These are phyloP conservation scores for Phymastichus coffea DNA, from an alignment of 1,140 invertebrate species.

Conservation along the genomic window DNA sequence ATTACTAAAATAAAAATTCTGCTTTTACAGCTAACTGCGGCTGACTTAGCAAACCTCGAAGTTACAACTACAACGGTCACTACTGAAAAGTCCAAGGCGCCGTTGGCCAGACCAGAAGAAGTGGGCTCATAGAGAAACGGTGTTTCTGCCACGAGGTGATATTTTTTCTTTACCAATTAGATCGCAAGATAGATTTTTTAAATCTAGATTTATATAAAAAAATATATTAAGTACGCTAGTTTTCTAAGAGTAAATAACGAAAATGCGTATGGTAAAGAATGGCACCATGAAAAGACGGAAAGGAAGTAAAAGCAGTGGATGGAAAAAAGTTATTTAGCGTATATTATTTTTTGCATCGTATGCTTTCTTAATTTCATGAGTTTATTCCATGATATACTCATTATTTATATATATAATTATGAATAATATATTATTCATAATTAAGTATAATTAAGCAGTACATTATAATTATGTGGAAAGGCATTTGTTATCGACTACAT, in stretches of 20 bases:
- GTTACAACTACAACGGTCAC: conserved; percentile 55
- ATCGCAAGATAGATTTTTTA: conserved; percentile 28
- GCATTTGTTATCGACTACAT: conserved; percentile 1
- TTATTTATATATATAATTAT: conserved; percentile 21
- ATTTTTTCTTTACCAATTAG: too few relatives aligned
- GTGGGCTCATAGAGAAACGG: conserved; percentile 46
- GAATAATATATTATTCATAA: background rate
- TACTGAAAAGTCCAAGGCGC: conserved; percentile 53
- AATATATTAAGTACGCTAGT: conserved; percentile 24
- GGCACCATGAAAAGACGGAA: conserved; percentile 15
- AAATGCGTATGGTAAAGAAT: conserved; percentile 20
- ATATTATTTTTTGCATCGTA: background rate
- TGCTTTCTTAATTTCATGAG: background rate
- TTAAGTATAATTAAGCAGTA: background rate
- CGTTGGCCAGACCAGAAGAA: conserved; percentile 52
- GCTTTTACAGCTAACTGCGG: conserved; percentile 50
- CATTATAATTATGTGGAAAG: background rate
- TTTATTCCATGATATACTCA: conserved; percentile 12
- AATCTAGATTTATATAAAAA: conserved; percentile 38
- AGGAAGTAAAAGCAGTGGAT: background rate
- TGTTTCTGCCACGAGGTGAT: background rate
- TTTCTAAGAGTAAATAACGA: conserved; percentile 12
- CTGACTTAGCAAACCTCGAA: conserved; percentile 52
- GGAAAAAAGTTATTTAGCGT: background rate
- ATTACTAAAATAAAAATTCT: conserved; percentile 2